Evolutionary conservation across 2,797 vertebrate genomes (phyloP), one percentile per base, ranked within the genome.

Genomic region (Helicolenus hilgendorfi): DNA sequence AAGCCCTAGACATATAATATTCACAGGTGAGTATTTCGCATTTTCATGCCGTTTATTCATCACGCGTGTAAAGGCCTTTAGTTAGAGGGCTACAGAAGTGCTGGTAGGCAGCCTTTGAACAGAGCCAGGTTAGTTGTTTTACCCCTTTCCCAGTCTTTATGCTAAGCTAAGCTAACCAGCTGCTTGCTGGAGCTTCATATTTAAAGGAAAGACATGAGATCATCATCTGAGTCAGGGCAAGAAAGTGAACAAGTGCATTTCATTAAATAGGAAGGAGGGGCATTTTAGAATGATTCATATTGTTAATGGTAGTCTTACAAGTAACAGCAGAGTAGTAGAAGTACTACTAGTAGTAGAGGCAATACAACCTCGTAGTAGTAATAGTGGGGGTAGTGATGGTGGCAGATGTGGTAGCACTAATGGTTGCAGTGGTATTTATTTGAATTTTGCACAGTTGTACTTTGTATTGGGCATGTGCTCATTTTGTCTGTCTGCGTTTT

Each of bases 401-500:
- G 22, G 64, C 33, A 69, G 24, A 5, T 53, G 55, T 35, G 33
- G 70, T 22, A 24, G 27, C 56, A 59, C 6, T 31, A 29, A 35
- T 33, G 29, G 9, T 35, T 45, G 14, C 53, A 11, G 33, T 62
- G 31, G 26, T 59, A 72, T 84, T 85, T 74, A 49, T 76, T 60
- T 26, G 18, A 10, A 27, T 67, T 71, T 70, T 75, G 36, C 49
- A 75, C 38, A 71, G 60, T 26, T 65, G 18, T 53, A 41, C 65
- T 77, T 75, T 60, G 15, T 69, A 5, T 60, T 36, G 27, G 20
- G 53, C 33, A 26, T 55, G 85, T 70, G 55, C 75, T n/a, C 79
- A 27, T 35, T 72, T 84, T 33, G 1, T 35, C 68, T 74, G 29
- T 68, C 69, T 85, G 75, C 24, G 24, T 77, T 78, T 78, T 64